These are phyloP conservation scores for Saccostrea glomerata DNA, from an alignment of 1,140 invertebrate genomes.

Conservation along the genomic window DNA sequence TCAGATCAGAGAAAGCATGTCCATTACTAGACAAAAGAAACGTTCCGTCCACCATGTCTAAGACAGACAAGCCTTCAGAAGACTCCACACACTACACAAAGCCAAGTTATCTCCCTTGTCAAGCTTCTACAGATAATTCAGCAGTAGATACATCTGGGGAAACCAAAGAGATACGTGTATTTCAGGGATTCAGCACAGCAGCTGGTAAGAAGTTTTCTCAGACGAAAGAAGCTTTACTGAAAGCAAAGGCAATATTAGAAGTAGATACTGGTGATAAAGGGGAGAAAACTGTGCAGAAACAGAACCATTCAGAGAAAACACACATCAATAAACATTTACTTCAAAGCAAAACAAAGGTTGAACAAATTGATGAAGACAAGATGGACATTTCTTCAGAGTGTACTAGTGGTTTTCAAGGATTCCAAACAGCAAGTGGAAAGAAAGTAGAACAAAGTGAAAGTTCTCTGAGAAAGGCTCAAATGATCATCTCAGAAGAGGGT, in stretches of 20 bases:
- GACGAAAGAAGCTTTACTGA: constrained; percentile 31
- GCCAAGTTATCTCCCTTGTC: too few species aligned
- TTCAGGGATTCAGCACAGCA: constrained; percentile 55
- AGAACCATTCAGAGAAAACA: neutral
- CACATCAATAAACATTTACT: neutral
- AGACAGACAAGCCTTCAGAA: neutral
- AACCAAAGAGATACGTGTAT: neutral
- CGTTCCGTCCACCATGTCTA: neutral
- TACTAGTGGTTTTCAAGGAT: constrained; percentile 26
- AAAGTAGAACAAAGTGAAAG: constrained; percentile 52
- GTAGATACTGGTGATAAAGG: neutral
- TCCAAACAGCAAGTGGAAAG: constrained; percentile 53
- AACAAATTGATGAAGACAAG: neutral
- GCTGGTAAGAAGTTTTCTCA: constrained; percentile 49
- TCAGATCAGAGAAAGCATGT: neutral
- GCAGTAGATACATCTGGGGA: neutral
- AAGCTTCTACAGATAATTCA: neutral
- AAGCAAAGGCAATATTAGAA: constrained; percentile 29
- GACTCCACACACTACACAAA: neutral
- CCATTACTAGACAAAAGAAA: neutral
- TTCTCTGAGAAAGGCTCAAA: constrained; percentile 58
- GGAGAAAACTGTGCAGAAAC: neutral
- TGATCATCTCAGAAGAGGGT: neutral
- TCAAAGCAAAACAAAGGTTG: neutral
- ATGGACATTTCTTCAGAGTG: neutral